A percentile compares a stretch with the other conserved stretches of the same genome.
Evolutionary conservation across 1,140 invertebrate genomes (phyloP).

Genomic region (Drosophila parabipectinata): DNA sequence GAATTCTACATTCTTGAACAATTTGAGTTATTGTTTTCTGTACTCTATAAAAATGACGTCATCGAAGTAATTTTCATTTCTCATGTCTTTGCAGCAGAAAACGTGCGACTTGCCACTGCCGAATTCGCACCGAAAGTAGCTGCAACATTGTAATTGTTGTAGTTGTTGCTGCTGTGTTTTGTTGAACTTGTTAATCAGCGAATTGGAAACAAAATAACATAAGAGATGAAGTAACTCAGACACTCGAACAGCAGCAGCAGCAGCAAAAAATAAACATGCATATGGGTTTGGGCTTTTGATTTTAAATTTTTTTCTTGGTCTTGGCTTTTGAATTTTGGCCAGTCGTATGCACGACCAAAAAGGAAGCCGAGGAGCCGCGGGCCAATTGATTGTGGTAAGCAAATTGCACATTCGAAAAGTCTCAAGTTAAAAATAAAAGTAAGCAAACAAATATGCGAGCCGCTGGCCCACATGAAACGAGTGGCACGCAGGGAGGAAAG

Average conservation of each 20-base stretch:
- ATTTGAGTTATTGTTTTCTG: background rate
- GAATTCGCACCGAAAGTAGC: conserved; percentile 69
- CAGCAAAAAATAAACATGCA: conserved; percentile 37
- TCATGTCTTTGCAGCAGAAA: conserved; percentile 52
- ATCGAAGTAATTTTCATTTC: conserved; percentile 36
- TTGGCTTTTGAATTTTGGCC: conserved; percentile 32
- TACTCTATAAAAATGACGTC: background rate
- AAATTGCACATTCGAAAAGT: conserved; percentile 56
- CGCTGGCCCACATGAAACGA: conserved; percentile 15
- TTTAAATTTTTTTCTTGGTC: conserved; percentile 19
- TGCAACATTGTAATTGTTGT: conserved; percentile 22
- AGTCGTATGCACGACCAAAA: conserved; percentile 29
- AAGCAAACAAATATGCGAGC: conserved; percentile 47
- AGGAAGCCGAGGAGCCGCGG: conserved; percentile 12
- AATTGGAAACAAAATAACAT: conserved; percentile 80
- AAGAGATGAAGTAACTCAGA: conserved; percentile 74
- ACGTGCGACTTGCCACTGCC: conserved; percentile 59
- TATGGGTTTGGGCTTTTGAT: conserved; percentile 39
- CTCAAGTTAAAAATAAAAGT: conserved; percentile 44
- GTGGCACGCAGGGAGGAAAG: conserved; percentile 4
- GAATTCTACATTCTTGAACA: background rate
- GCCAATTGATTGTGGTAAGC: conserved; percentile 52
- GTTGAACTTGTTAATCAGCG: conserved; percentile 81
- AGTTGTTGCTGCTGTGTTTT: conserved; percentile 52
- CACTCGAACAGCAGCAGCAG: conserved; percentile 13